Evolutionary conservation across 2,113 vertebrate genomes (phyloP).

Genomic region (Myrmecophaga tridactyla): DNA sequence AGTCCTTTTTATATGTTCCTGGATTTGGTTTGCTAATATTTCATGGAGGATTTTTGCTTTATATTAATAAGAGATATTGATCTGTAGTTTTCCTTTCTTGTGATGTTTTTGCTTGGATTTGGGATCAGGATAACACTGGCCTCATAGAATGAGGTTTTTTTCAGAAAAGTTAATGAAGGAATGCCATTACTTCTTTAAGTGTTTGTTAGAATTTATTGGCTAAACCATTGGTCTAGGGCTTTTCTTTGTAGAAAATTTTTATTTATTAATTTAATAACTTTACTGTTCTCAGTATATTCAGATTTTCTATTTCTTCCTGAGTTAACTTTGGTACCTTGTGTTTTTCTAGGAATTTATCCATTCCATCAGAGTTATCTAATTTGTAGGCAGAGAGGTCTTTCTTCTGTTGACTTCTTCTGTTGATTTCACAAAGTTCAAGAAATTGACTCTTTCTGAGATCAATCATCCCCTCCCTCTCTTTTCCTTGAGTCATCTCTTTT

Average conservation of each 20-base stretch:
- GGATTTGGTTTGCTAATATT: neutral
- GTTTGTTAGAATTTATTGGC: neutral
- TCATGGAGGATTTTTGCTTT: neutral
- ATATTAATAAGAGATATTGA: neutral
- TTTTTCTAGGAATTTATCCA: neutral
- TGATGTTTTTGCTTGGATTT: neutral
- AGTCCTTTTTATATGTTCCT: neutral
- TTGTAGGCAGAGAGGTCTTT: neutral
- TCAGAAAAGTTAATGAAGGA: neutral
- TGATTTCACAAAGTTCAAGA: neutral
- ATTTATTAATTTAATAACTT: neutral
- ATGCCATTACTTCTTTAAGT: neutral
- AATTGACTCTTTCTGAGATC: fast-evolving
- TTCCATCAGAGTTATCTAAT: neutral
- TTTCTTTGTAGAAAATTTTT: neutral
- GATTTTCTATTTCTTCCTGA: neutral
- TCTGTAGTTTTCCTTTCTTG: neutral
- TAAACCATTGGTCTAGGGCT: neutral
- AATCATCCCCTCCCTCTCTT: fast-evolving
- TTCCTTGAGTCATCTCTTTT: too few relatives aligned
- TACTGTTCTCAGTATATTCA: neutral
- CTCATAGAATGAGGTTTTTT: neutral
- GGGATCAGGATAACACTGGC: too few relatives aligned
- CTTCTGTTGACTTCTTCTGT: neutral
- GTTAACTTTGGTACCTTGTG: neutral